Percentiles rank a stretch among this genome's conserved stretches.
phyloP scores from a whole-genome alignment of 2,888 invertebrate genomes.

The Eupithecia dodoneata region DNA sequence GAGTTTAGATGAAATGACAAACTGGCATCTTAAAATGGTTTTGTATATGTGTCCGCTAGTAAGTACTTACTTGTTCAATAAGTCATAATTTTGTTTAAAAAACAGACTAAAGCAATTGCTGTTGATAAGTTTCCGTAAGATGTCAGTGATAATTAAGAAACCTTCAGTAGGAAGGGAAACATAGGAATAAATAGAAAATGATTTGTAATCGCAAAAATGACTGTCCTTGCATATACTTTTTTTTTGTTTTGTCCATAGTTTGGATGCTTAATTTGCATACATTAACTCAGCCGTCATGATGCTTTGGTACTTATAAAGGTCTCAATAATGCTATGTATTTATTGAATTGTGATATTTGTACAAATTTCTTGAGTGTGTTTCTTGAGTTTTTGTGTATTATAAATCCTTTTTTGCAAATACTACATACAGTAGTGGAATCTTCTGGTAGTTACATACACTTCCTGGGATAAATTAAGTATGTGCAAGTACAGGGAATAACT shows the following conservation, averaged over 20 bases:
- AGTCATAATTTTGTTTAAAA: slow-evolving; percentile 55
- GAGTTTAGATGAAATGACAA: slow-evolving; percentile 93
- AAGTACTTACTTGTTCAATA: slow-evolving; percentile 82
- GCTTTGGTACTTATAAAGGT: slow-evolving; percentile 49
- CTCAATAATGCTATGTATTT: slow-evolving; percentile 63
- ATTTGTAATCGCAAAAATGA: slow-evolving; percentile 47
- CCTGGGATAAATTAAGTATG: slow-evolving; percentile 62
- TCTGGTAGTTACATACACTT: slow-evolving; percentile 40
- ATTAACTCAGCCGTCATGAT: slow-evolving; percentile 14
- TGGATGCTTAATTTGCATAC: slow-evolving; percentile 21
- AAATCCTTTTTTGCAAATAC: slow-evolving; percentile 46
- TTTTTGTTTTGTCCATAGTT: slow-evolving; percentile 16
- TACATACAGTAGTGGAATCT: background rate
- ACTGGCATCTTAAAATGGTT: slow-evolving; percentile 66
- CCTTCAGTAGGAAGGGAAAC: slow-evolving; percentile 45
- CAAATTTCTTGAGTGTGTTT: slow-evolving; percentile 73
- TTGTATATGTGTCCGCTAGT: slow-evolving; percentile 78
- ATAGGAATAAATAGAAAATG: slow-evolving; percentile 28
- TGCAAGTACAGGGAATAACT: slow-evolving; percentile 75
- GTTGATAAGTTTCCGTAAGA: slow-evolving; percentile 68
- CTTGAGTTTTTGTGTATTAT: slow-evolving; percentile 58
- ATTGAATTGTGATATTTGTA: slow-evolving; percentile 81
- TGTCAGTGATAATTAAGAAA: slow-evolving; percentile 60
- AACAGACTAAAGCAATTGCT: slow-evolving; percentile 58
- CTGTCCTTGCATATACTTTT: slow-evolving; percentile 79